phyloP scores from a whole-genome alignment of 2,113 vertebrate genomes.

The Platanista minor region DNA sequence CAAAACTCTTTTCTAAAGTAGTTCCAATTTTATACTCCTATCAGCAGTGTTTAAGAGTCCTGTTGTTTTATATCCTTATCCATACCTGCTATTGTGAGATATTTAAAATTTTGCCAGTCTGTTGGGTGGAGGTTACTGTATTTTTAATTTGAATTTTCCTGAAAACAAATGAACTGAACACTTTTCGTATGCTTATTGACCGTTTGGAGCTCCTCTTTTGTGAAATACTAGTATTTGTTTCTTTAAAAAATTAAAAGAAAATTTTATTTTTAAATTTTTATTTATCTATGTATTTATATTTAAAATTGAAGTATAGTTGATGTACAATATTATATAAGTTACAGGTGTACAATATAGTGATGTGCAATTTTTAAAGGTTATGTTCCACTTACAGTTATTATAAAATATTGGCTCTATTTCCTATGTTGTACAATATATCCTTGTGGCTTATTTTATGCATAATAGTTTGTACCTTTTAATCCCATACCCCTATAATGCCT shows the following conservation, averaged over 20 bases:
- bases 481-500: too few species aligned
- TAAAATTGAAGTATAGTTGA: too few species aligned
- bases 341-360: too few species aligned
- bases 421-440: too few species aligned
- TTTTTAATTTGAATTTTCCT: conserved; percentile 4
- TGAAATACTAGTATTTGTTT: not conserved
- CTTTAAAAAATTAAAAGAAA: not conserved
- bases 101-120: not conserved
- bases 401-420: too few species aligned
- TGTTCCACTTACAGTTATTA: too few species aligned
- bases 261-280: too few species aligned
- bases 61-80: not conserved
- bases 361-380: too few species aligned
- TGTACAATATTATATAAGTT: too few species aligned
- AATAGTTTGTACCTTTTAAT: too few species aligned
- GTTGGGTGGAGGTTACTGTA: not conserved
- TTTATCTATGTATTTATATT: too few species aligned
- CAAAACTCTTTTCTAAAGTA: not conserved
- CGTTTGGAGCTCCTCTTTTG: not conserved
- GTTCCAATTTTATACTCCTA: not conserved
- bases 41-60: not conserved
- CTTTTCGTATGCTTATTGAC: not conserved
- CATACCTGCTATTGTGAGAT: not conserved
- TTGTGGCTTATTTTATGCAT: too few species aligned
- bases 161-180: not conserved